Evolutionary conservation across 2,113 vertebrate genomes (phyloP).

Genomic region (Calcarius ornatus): DNA sequence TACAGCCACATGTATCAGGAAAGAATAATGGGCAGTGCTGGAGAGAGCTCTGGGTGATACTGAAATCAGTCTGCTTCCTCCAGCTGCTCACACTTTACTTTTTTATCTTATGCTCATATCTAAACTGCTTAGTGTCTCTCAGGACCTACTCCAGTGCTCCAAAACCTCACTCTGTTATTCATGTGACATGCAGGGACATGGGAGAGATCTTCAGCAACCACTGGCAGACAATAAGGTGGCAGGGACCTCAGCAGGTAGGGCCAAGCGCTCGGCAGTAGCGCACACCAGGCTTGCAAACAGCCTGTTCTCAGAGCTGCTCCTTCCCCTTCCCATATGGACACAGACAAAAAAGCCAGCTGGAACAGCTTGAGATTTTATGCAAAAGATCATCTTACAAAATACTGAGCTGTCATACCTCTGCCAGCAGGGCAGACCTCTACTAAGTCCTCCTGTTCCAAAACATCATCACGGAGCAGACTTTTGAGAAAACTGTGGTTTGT

Average conservation of each 20-base stretch:
- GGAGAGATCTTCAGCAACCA: background rate
- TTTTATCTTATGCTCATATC: background rate
- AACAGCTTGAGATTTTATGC: background rate
- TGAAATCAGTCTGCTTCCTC: background rate
- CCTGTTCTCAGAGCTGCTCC: background rate
- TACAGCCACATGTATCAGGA: background rate
- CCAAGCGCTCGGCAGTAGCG: background rate
- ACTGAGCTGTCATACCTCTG: background rate
- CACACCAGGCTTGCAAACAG: background rate
- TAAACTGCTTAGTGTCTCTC: background rate
- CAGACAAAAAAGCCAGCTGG: background rate
- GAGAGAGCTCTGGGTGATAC: background rate
- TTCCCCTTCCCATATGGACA: background rate
- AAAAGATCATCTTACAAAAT: constrained; percentile 19
- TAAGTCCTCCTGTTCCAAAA: background rate
- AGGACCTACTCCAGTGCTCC: background rate
- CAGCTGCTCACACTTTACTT: background rate
- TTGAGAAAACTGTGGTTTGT: background rate
- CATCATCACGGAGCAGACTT: background rate
- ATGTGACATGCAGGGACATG: background rate
- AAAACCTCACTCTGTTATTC: background rate
- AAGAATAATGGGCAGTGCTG: background rate
- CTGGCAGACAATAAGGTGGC: background rate
- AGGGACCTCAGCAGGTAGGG: background rate
- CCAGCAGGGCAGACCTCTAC: background rate